Percentiles rank a stretch among this genome's conserved stretches.
Evolutionary conservation across 2,797 vertebrate species (phyloP).

Genomic region (Alosa sapidissima): DNA sequence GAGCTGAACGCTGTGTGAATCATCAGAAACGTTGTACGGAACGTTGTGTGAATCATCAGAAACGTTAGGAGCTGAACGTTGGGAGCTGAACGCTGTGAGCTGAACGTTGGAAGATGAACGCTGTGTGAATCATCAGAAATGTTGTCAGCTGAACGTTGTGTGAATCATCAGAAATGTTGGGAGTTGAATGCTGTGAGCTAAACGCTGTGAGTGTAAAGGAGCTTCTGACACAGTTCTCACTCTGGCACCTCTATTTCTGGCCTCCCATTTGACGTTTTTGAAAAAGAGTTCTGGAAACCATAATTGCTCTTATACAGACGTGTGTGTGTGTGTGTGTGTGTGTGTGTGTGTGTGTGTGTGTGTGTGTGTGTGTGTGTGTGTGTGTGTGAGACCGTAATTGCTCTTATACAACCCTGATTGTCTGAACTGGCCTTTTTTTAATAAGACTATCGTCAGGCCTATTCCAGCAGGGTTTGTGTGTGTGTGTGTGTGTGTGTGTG

Average conservation of each 20-base stretch:
- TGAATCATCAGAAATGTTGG: too few species aligned
- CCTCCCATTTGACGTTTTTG: slow-evolving; percentile 41
- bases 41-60: too few species aligned
- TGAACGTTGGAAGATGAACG: too few species aligned
- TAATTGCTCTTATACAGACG: slow-evolving; percentile 37
- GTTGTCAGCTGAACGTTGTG: too few species aligned
- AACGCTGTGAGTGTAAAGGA: slow-evolving; percentile 7
- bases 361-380: not conserved
- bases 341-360: not conserved
- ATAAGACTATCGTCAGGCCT: slow-evolving; percentile 49
- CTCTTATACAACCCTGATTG: slow-evolving; percentile 33
- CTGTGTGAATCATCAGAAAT: too few species aligned
- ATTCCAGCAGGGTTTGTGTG: slow-evolving; percentile 39
- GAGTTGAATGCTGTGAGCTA: too few species aligned
- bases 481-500: slow-evolving; percentile 1
- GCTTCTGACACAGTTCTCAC: not conserved
- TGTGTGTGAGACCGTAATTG: slow-evolving; percentile 33
- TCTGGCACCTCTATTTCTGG: slow-evolving; percentile 43
- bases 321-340: not conserved
- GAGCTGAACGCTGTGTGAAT: too few species aligned
- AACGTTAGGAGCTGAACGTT: too few species aligned
- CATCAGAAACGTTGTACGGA: too few species aligned
- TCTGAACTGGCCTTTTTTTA: slow-evolving; percentile 44
- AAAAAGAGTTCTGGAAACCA: slow-evolving; percentile 31
- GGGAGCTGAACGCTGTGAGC: too few species aligned